Evolutionary conservation across 2,888 invertebrate genomes (phyloP), one percentile per base, ranked within the genome.

Genomic region (Iselma pallidipennis): DNA sequence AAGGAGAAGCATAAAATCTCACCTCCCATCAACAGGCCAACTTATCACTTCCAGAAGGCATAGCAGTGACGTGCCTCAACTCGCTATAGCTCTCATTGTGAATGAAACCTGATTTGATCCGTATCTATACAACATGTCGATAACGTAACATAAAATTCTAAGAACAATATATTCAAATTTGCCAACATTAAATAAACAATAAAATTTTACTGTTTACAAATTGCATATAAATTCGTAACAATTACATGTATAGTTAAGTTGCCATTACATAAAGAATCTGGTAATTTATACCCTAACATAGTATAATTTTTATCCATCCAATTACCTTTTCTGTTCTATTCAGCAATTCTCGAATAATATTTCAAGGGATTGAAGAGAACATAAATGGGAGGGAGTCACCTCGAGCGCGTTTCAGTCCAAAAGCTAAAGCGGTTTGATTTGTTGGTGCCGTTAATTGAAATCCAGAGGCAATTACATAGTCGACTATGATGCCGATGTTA

Each of bases 361-460:
- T 81, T 82, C 77, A 81, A 73, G 74, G 80, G 80, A 80, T 80
- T 80, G 80, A 80, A 73, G 79, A 73, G 79, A 80, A 80, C 79
- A 78, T 80, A 78, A 78, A 77, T 74, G 76, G 72, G 71, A 69
- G 59, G 70, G 67, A 69, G 76, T 68, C 69, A 75, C 75, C 74
- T 74, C 73, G 69, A 67, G 68, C 63, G 66, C 72, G 74, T 73
- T 73, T 73, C 74, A 74, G 74, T 74, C 72, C 74, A 73, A 37
- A 37, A 73, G 75, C 76, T 78, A 77, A 80, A 80, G 77, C 82
- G 80, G 81, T 82, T 82, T 83, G 83, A 83, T 83, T 83, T 83
- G 83, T 83, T 80, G 80, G 80, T 78, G 76, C 77, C 81, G 82
- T 82, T 83, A 83, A 83, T 83, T 83, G 83, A 82, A 83, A 82